A percentile compares a stretch with the other conserved stretches of the same genome.
Evolutionary conservation across 2,888 invertebrate genomes (phyloP).

Genomic region (Watsonalla binaria): DNA sequence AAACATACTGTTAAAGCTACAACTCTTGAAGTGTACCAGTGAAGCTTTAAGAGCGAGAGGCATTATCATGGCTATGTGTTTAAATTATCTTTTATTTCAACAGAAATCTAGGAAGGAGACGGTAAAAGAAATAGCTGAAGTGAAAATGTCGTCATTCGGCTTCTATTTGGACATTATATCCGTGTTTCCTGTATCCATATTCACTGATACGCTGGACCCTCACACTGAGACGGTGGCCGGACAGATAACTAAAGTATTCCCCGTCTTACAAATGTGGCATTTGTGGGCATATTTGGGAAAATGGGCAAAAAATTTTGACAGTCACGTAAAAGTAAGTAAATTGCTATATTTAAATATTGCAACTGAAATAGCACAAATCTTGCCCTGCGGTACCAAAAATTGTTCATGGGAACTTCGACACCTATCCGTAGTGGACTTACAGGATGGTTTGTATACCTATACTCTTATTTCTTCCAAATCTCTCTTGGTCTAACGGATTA

Average conservation of each 20-base stretch:
- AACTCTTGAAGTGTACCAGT: too few species aligned
- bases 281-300: constrained; percentile 56
- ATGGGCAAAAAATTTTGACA: constrained; percentile 52
- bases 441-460: too few species aligned
- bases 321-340: constrained; percentile 46
- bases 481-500: too few species aligned
- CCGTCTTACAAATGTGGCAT: constrained; percentile 66
- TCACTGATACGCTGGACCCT: constrained; percentile 58
- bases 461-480: too few species aligned
- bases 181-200: constrained; percentile 61
- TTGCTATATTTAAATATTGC: too few species aligned
- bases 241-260: constrained; percentile 51
- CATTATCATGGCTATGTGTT: not conserved
- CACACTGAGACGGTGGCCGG: constrained; percentile 39
- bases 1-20: too few species aligned
- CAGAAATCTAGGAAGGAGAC: constrained; percentile 57
- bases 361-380: too few species aligned
- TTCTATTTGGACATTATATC: constrained; percentile 69
- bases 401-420: too few species aligned
- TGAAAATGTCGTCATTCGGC: constrained; percentile 60
- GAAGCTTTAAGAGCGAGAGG: too few species aligned
- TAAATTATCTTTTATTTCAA: constrained; percentile 13
- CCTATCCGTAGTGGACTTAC: too few species aligned
- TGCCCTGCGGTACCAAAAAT: too few species aligned
- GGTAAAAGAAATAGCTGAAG: constrained; percentile 62